A percentile compares a stretch with the other conserved stretches of the same genome.
phyloP scores from a whole-genome alignment of 2,888 invertebrate genomes.

The Resseliella maxima region DNA sequence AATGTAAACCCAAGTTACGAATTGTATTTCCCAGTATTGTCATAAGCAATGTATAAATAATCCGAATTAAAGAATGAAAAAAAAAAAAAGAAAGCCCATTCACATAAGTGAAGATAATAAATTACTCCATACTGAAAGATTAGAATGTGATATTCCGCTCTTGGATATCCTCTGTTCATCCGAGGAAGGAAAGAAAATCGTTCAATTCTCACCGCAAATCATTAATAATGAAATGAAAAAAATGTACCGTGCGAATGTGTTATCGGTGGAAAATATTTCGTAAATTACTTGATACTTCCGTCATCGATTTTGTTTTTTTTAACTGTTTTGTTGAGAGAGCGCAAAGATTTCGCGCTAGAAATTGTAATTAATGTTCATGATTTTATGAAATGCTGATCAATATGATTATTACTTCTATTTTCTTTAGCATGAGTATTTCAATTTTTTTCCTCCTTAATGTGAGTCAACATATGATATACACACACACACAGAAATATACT shows the following conservation, averaged over 20 bases:
- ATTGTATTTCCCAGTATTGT: too few species aligned
- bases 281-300: neutral
- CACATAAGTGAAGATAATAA: neutral
- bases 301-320: neutral
- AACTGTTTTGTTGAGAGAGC: too few species aligned
- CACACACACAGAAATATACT: too few species aligned
- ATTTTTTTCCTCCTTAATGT: too few species aligned
- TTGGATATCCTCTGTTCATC: neutral
- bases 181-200: neutral
- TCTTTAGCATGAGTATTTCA: too few species aligned
- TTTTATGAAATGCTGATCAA: neutral
- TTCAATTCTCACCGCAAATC: neutral
- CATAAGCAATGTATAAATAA: too few species aligned
- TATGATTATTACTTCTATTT: too few species aligned
- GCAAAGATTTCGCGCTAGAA: too few species aligned
- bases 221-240: neutral
- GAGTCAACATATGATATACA: too few species aligned
- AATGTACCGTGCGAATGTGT: neutral
- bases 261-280: neutral
- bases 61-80: too few species aligned
- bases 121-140: neutral
- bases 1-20: too few species aligned
- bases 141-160: too few species aligned
- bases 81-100: conserved; percentile 15
- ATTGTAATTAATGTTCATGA: neutral